Conservation (phyloP, 2,797 vertebrate species). For the Parambassis ranga region DNA sequence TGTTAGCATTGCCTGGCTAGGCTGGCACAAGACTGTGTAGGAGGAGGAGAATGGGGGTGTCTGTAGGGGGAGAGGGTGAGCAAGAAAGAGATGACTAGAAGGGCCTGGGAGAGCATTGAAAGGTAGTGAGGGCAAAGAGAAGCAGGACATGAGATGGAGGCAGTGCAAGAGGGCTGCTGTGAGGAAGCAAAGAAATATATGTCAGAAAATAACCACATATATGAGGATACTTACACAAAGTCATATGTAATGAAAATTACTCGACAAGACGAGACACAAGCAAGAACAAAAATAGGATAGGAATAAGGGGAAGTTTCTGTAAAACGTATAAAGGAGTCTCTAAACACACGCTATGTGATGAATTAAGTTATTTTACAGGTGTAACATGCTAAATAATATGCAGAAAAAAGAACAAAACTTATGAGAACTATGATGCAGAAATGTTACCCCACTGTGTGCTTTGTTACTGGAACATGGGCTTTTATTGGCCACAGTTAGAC, state of each 20-base stretch:
- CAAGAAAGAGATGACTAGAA: conserved; percentile 7
- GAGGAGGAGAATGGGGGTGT: conserved; percentile 4
- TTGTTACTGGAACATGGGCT: not conserved
- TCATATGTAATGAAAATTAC: no score
- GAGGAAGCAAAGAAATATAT: no score
- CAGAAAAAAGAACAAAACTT: not conserved
- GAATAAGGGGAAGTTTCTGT: no score
- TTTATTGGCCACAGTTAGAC: not conserved
- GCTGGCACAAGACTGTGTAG: conserved; percentile 72
- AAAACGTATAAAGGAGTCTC: no score
- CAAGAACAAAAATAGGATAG: no score
- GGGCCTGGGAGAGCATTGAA: conserved; percentile 32
- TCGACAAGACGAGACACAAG: no score
- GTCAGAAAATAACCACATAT: no score
- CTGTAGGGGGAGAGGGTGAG: not conserved
- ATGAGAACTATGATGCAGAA: not conserved
- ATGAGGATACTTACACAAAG: no score
- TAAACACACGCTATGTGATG: no score
- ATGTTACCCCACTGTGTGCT: not conserved
- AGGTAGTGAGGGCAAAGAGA: no score
- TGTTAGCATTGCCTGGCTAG: conserved; percentile 86
- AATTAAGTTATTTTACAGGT: no score
- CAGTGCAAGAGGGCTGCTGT: conserved; percentile 10
- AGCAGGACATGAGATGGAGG: not conserved
- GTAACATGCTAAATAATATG: not conserved